These are phyloP conservation scores for Rhinatrema bivittatum DNA, from an alignment of 2,797 vertebrate species.

Conservation along the genomic window DNA sequence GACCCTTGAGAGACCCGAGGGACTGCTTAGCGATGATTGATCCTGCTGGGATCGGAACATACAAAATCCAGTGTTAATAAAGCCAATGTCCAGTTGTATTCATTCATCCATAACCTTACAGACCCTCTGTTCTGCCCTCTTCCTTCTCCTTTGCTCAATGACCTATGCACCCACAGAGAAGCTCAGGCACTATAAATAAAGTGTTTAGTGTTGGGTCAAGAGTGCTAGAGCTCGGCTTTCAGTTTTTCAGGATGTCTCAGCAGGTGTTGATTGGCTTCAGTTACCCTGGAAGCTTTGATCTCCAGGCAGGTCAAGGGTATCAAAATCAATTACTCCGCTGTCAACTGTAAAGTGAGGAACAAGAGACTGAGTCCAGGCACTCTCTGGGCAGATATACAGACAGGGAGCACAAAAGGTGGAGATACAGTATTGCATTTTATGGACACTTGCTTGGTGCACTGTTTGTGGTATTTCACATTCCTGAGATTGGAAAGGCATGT, in stretches of 20 bases:
- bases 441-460: too few relatives aligned
- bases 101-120: too few relatives aligned
- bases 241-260: conserved; percentile 16
- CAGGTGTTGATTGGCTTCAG: neutral
- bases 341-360: conserved; percentile 14
- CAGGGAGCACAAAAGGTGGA: too few relatives aligned
- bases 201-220: conserved; percentile 6
- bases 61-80: too few relatives aligned
- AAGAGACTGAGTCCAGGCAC: conserved; percentile 3
- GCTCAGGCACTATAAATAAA: neutral
- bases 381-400: neutral
- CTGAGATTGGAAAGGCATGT: too few relatives aligned
- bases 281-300: conserved; percentile 11
- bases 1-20: too few relatives aligned
- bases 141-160: neutral
- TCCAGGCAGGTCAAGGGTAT: conserved; percentile 14
- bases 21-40: too few relatives aligned
- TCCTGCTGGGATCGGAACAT: too few relatives aligned
- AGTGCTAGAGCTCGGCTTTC: conserved; percentile 22
- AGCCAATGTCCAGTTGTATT: too few relatives aligned
- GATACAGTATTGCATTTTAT: too few relatives aligned
- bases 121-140: too few relatives aligned
- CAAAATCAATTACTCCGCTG: conserved; percentile 2
- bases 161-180: neutral
- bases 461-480: too few relatives aligned